phyloP scores from a whole-genome alignment of 2,888 invertebrate species.

The Lycocerus yunnanus region DNA sequence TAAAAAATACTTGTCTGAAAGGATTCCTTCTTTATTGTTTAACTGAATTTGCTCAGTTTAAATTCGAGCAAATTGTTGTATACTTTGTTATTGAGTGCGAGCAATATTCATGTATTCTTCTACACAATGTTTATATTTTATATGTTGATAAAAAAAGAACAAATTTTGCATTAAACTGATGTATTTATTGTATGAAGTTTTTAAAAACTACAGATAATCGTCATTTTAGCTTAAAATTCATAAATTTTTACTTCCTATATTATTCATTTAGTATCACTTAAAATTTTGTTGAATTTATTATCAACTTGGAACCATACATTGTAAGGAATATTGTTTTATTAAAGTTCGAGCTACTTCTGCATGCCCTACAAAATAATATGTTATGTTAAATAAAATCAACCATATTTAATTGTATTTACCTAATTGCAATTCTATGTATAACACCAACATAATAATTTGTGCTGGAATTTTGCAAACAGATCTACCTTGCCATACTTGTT shows the following conservation, averaged over 20 bases:
- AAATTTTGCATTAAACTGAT: neutral
- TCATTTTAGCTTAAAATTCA: neutral
- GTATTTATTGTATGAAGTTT: neutral
- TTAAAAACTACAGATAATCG: neutral
- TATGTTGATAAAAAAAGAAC: neutral
- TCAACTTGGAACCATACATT: slow-evolving; percentile 44
- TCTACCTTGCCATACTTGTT: slow-evolving; percentile 61
- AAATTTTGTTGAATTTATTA: neutral
- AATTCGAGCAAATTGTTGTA: too few relatives aligned
- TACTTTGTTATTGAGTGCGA: neutral
- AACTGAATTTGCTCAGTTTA: too few relatives aligned
- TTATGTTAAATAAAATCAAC: neutral
- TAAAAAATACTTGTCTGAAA: too few relatives aligned
- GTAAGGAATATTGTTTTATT: slow-evolving; percentile 65
- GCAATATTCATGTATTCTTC: neutral
- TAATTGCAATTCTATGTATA: slow-evolving; percentile 68
- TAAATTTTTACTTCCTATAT: neutral
- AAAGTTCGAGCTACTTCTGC: slow-evolving; percentile 63
- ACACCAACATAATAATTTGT: slow-evolving; percentile 66
- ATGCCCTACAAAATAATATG: slow-evolving; percentile 57
- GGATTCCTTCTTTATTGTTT: too few relatives aligned
- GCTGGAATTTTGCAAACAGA: slow-evolving; percentile 60
- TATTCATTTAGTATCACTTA: neutral
- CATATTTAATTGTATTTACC: slow-evolving; percentile 52
- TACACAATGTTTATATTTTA: neutral